Evolutionary conservation across 1,140 invertebrate genomes (phyloP), one percentile per base, ranked within the genome.

Genomic region (Zaprionus camerounensis): DNA sequence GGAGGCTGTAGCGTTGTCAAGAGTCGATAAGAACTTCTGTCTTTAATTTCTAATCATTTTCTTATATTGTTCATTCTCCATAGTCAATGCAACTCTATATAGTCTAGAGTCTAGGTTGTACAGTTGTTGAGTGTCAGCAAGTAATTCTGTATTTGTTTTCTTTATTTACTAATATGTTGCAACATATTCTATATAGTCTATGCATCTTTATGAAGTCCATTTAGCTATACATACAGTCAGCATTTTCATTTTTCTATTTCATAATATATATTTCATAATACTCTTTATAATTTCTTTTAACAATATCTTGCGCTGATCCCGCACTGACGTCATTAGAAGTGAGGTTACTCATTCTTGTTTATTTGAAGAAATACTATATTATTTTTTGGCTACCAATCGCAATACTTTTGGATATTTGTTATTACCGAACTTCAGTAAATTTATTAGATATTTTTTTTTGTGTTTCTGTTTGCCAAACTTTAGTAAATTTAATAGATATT

Each of bases 261-360:
- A n/a, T n/a, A n/a, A n/a, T n/a, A n/a, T n/a, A n/a, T 68, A 31
- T 65, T 80, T 74, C 63, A 17, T 57, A 65, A 62, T 85, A 70
- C 46, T n/a, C 51, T 62, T 61, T 62, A 56, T 67, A 34, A 67
- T 83, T 82, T 82, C 72, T 69, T 84, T 76, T 71, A 79, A 81
- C 84, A 90, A 88, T 76, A 74, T 68, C 38, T 24, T 38, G 34
- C 34, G 2, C 2, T 9, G 28, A 34, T 34, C 0, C 9, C 2
- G 51, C 59, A 55, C 81, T 90, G 85, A 90, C 85, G 85, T 90
- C 85, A 88, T 90, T 81, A 90, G 72, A 72, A 17, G n/a, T 64
- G n/a, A 61, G 69, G 69, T 26, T 34, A 68, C 56, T 12, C 15
- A 7, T 15, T 66, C 61, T 57, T 64, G 74, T 76, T 28, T 28